Conservation (phyloP, 2,888 invertebrate species). For the Harpalus rubripes region DNA sequence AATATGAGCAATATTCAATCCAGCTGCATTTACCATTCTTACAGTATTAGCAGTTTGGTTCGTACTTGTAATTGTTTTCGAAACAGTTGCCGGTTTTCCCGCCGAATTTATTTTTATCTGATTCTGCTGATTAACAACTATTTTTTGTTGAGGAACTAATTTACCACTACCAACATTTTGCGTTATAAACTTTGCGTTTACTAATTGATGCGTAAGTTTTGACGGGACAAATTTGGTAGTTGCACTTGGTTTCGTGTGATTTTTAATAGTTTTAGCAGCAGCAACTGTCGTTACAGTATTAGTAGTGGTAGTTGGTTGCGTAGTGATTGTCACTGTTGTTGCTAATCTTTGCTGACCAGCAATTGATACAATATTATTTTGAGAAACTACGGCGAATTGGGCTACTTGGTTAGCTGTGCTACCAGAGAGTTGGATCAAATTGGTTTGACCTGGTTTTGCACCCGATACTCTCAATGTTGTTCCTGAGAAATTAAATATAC, state of each 20-base stretch:
- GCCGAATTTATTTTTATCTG: constrained; percentile 72
- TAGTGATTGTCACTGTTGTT: constrained; percentile 74
- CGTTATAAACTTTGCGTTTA: constrained; percentile 78
- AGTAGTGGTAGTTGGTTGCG: constrained; percentile 72
- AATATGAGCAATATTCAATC: constrained; percentile 79
- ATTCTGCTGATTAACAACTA: constrained; percentile 73
- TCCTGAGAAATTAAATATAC: constrained; percentile 71
- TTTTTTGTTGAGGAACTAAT: constrained; percentile 72
- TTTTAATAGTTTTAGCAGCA: constrained; percentile 70
- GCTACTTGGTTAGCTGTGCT: constrained; percentile 75
- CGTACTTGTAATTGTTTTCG: constrained; percentile 68
- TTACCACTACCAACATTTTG: constrained; percentile 74
- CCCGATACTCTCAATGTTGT: constrained; percentile 78
- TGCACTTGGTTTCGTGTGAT: constrained; percentile 70
- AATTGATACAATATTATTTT: constrained; percentile 77
- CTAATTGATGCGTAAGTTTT: constrained; percentile 76
- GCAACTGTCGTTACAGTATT: constrained; percentile 70
- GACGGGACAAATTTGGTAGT: constrained; percentile 73
- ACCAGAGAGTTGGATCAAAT: constrained; percentile 79
- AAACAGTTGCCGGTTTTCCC: constrained; percentile 72
- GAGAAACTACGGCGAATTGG: constrained; percentile 79
- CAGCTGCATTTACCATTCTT: constrained; percentile 79
- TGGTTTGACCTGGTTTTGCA: constrained; percentile 77
- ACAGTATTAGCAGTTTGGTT: constrained; percentile 74
- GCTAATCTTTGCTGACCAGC: constrained; percentile 71